A percentile compares a stretch with the other conserved stretches of the same genome.
These are phyloP conservation scores for Loriculus beryllinus DNA, from an alignment of 2,797 vertebrate genomes.

Conservation along the genomic window DNA sequence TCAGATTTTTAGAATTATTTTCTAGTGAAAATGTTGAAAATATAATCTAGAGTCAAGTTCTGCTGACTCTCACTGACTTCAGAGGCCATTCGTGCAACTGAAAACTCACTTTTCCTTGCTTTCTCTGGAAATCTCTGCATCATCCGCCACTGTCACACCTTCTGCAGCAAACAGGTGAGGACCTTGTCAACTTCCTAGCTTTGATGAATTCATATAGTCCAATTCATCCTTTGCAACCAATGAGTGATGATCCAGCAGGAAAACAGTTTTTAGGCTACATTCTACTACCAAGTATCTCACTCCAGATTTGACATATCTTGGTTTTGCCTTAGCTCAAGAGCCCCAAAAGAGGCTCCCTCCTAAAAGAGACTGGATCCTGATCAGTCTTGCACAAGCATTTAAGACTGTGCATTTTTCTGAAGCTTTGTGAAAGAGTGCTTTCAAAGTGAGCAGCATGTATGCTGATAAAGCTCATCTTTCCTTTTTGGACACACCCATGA, in stretches of 20 bases:
- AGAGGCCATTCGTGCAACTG: neutral
- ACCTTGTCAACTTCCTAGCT: neutral
- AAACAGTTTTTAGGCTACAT: neutral
- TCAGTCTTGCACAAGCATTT: neutral
- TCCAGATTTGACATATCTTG: neutral
- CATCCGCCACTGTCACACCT: rapidly evolving
- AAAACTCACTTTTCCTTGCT: neutral
- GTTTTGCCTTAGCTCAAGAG: neutral
- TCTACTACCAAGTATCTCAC: neutral
- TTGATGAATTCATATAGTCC: neutral
- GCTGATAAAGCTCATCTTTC: neutral
- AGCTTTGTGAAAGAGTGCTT: neutral
- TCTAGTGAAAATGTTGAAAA: neutral
- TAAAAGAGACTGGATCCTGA: neutral
- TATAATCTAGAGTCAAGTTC: rapidly evolving
- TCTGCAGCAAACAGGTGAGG: neutral
- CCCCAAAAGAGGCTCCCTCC: neutral
- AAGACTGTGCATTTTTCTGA: neutral
- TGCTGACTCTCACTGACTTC: neutral
- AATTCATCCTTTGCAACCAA: neutral
- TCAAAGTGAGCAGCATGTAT: rapidly evolving
- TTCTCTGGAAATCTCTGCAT: neutral
- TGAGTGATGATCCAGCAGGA: neutral
- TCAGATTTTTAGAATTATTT: neutral
- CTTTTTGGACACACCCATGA: neutral